phyloP scores from a whole-genome alignment of 2,888 invertebrate genomes.

The Volucella zonaria region DNA sequence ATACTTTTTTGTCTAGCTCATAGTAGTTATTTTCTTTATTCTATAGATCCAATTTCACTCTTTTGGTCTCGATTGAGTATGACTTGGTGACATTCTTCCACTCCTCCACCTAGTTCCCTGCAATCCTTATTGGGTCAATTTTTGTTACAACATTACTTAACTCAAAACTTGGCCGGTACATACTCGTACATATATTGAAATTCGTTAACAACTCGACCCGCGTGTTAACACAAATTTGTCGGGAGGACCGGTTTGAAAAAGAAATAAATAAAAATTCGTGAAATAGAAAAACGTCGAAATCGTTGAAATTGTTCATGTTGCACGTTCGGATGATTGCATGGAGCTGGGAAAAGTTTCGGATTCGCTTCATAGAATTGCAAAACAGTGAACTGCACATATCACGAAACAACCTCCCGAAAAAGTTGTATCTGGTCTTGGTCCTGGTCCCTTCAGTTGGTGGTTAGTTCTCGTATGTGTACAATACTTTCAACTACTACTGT shows the following conservation, averaged over 20 bases:
- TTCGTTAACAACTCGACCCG: conserved; percentile 55
- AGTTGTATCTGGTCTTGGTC: conserved; percentile 48
- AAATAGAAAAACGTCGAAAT: neutral
- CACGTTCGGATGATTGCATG: conserved; percentile 70
- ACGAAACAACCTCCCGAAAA: conserved; percentile 55
- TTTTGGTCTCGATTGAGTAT: too few relatives aligned
- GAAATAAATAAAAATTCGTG: neutral
- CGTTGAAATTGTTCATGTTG: conserved; percentile 47
- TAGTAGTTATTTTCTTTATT: too few relatives aligned
- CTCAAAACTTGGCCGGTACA: too few relatives aligned
- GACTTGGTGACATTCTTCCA: too few relatives aligned
- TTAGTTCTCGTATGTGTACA: neutral
- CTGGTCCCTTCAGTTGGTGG: neutral
- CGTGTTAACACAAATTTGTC: conserved; percentile 39
- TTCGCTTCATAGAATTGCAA: conserved; percentile 70
- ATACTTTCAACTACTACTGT: neutral
- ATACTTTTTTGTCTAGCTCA: too few relatives aligned
- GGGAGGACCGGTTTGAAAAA: neutral
- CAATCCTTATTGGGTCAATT: conserved; percentile 9
- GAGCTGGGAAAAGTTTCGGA: conserved; percentile 54
- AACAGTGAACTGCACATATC: conserved; percentile 72
- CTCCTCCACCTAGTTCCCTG: too few relatives aligned
- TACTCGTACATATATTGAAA: conserved; percentile 18
- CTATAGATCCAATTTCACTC: too few relatives aligned
- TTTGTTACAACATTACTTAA: conserved; percentile 16